Percentiles rank a stretch among this genome's conserved stretches.
Conservation (phyloP, 2,888 invertebrate genomes). For the Congeria kusceri region DNA sequence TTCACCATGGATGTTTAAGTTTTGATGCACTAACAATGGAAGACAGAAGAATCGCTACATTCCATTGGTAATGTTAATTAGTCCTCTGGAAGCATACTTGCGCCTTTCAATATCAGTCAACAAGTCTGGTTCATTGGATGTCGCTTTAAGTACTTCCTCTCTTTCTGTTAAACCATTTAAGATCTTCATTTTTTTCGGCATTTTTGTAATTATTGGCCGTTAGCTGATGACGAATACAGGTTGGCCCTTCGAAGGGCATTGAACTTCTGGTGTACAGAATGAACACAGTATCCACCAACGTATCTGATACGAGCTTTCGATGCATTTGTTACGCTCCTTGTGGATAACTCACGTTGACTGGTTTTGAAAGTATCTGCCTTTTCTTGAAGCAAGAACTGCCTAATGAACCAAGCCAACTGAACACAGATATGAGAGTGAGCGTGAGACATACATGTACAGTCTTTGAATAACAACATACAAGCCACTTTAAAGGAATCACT, state of each 20-base stretch:
- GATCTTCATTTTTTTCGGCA: conserved; percentile 26
- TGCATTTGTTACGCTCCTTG: conserved; percentile 40
- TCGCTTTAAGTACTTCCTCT: conserved; percentile 33
- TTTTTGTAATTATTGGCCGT: conserved; percentile 29
- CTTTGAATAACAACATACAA: no score
- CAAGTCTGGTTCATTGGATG: conserved; percentile 43
- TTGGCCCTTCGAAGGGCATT: conserved; percentile 16
- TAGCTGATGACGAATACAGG: conserved; percentile 24
- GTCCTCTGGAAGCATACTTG: conserved; percentile 48
- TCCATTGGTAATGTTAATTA: conserved; percentile 46
- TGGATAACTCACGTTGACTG: no score
- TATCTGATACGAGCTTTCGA: conserved; percentile 52
- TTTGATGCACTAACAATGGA: conserved; percentile 22
- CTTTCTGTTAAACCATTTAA: conserved; percentile 36
- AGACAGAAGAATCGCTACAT: conserved; percentile 45
- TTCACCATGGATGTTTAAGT: conserved; percentile 39
- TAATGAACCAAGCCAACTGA: no score
- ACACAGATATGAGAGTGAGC: no score
- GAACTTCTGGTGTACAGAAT: conserved; percentile 35
- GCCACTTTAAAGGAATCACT: no score
- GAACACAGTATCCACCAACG: conserved; percentile 48
- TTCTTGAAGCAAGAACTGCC: no score
- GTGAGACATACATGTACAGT: no score
- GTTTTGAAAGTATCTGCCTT: no score
- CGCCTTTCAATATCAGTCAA: conserved; percentile 38